Conservation (phyloP, 92 coral and sea anemone genomes). For the Parazoanthus atlanticus region DNA sequence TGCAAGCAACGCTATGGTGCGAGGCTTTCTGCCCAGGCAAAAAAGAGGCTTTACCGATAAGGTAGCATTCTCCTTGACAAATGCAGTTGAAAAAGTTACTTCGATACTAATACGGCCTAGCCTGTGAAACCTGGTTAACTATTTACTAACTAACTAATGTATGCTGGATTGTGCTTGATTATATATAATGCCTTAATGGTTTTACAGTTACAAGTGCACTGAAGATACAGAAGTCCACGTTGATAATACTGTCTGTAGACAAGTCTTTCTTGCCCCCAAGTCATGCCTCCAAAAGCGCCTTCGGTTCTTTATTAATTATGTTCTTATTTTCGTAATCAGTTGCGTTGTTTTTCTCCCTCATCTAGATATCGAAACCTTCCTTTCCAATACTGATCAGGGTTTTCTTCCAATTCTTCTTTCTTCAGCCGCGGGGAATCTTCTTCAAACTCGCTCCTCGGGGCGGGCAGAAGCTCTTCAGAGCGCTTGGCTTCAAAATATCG, state of each 20-base stretch:
- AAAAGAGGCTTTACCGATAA: not conserved
- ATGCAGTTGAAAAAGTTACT: not conserved
- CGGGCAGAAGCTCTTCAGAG: slow-evolving; percentile 9
- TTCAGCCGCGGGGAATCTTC: not conserved
- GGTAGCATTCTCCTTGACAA: not conserved
- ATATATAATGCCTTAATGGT: too few relatives aligned
- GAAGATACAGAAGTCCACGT: not conserved
- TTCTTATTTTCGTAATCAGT: not conserved
- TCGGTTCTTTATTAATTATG: not conserved
- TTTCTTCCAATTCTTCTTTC: slow-evolving; percentile 22
- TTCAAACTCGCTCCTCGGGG: slow-evolving; percentile 6
- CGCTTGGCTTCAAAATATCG: not conserved
- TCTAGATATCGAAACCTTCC: slow-evolving; percentile 27
- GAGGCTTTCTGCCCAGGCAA: not conserved
- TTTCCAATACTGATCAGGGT: slow-evolving; percentile 40
- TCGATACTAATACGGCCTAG: not conserved
- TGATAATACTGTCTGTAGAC: not conserved
- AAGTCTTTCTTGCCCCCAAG: not conserved
- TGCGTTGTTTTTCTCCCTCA: slow-evolving; percentile 10
- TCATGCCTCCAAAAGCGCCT: not conserved
- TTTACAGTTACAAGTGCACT: too few relatives aligned
- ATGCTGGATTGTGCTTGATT: not conserved
- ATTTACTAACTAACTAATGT: not conserved
- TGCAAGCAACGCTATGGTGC: not conserved
- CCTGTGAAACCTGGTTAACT: not conserved